Percentiles rank a stretch among this genome's conserved stretches.
phyloP scores from a whole-genome alignment of 2,113 vertebrate genomes.

The Macaca mulatta region DNA sequence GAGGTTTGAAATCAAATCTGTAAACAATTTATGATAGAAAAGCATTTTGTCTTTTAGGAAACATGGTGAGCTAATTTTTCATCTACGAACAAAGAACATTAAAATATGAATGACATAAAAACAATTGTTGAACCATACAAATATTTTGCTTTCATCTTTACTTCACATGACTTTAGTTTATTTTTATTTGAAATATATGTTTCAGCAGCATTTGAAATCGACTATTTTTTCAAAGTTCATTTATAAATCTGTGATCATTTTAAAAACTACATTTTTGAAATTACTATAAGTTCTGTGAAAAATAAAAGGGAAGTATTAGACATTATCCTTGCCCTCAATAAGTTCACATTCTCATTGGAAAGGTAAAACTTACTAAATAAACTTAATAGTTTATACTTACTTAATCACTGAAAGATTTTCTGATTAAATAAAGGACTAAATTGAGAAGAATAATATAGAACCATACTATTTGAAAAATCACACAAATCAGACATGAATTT shows the following conservation, averaged over 20 bases:
- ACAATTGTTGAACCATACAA: neutral
- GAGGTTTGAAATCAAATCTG: neutral
- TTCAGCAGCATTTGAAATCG: neutral
- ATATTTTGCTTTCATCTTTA: neutral
- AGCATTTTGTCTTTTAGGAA: neutral
- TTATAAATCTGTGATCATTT: neutral
- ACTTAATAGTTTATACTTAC: neutral
- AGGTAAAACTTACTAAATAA: neutral
- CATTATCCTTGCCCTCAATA: neutral
- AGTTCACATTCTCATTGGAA: neutral
- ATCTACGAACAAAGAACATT: neutral
- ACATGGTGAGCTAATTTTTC: neutral
- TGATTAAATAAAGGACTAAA: neutral
- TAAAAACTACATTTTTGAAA: neutral
- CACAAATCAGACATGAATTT: neutral
- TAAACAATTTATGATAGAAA: conserved; percentile 19
- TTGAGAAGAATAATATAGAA: neutral
- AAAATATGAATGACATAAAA: neutral
- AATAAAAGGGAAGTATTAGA: neutral
- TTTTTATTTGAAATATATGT: neutral
- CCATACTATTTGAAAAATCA: neutral
- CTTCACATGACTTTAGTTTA: neutral
- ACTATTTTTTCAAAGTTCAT: neutral
- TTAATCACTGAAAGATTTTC: neutral
- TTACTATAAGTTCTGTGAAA: neutral